phyloP scores from a whole-genome alignment of 2,888 invertebrate genomes.

The Euzetes globulus region DNA sequence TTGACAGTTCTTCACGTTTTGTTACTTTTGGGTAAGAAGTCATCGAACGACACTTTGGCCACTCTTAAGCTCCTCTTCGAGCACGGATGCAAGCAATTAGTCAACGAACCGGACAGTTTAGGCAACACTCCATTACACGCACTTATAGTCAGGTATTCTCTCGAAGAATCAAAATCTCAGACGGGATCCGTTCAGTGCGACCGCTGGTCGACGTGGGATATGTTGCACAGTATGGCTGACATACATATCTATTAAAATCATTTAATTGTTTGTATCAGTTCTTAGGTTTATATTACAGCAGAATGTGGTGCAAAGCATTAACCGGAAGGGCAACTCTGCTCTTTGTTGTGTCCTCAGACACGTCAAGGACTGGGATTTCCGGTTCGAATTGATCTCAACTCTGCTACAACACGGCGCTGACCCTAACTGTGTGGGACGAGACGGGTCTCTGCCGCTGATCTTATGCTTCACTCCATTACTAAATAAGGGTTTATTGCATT shows the following conservation, averaged over 20 bases:
- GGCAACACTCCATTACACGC: conserved; percentile 67
- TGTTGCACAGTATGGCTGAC: conserved; percentile 52
- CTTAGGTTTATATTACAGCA: conserved; percentile 53
- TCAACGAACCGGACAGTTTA: conserved; percentile 63
- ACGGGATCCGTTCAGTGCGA: conserved; percentile 53
- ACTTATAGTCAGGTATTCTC: conserved; percentile 55
- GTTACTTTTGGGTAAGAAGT: conserved; percentile 62
- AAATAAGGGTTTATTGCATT: conserved; percentile 64
- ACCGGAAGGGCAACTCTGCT: conserved; percentile 62
- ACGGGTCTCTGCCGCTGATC: conserved; percentile 66
- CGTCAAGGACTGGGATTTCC: conserved; percentile 61
- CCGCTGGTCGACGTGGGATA: conserved; percentile 64
- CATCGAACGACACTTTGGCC: conserved; percentile 62
- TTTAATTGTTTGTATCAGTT: conserved; percentile 46
- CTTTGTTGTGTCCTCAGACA: conserved; percentile 62
- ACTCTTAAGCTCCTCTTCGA: conserved; percentile 62
- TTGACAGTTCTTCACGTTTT: conserved; percentile 54
- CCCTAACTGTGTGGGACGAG: conserved; percentile 63
- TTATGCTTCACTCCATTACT: conserved; percentile 65
- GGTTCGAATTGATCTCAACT: conserved; percentile 57
- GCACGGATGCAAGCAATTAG: conserved; percentile 62
- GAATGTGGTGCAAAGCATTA: conserved; percentile 61
- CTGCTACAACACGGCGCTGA: conserved; percentile 56
- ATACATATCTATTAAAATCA: neutral
- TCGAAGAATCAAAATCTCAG: conserved; percentile 58